Conservation (phyloP, 1,140 invertebrate genomes). For the Caenorhabditis remanei region DNA sequence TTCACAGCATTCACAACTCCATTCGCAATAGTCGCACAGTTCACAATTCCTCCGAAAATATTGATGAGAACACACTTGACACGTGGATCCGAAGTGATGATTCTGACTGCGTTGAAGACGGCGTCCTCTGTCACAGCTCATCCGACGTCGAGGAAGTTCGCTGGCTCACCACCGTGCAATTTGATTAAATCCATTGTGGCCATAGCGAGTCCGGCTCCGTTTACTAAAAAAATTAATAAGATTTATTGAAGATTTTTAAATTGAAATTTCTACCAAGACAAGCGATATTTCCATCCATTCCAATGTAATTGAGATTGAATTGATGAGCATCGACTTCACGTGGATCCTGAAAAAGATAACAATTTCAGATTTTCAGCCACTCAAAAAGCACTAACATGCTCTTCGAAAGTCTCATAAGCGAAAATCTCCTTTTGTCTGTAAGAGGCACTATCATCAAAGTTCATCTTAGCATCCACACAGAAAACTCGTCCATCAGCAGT, state of each 20-base stretch:
- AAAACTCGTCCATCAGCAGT: slow-evolving; percentile 90
- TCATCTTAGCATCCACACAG: slow-evolving; percentile 97
- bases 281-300: slow-evolving; percentile 97
- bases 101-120: slow-evolving; percentile 84
- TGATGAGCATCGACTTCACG: slow-evolving; percentile 90
- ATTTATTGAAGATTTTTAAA: slow-evolving; percentile 3
- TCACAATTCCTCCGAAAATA: slow-evolving; percentile 98
- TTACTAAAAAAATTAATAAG: slow-evolving; percentile 77
- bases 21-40: slow-evolving; percentile 95
- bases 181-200: slow-evolving; percentile 82
- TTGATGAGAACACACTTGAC: slow-evolving; percentile 95
- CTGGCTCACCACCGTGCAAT: slow-evolving; percentile 80
- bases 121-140: slow-evolving; percentile 83
- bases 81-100: slow-evolving; percentile 68
- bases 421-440: slow-evolving; percentile 93
- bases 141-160: slow-evolving; percentile 81
- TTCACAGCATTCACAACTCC: slow-evolving; percentile 91
- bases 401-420: slow-evolving; percentile 84
- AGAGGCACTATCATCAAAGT: slow-evolving; percentile 97
- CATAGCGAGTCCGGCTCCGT: slow-evolving; percentile 82
- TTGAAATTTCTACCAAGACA: slow-evolving; percentile 82
- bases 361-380: neutral
- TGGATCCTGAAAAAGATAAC: slow-evolving; percentile 82
- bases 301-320: slow-evolving; percentile 94
- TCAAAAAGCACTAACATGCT: slow-evolving; percentile 81